Conservation (phyloP, 2,113 vertebrate genomes). For the Serilophus lunatus region DNA sequence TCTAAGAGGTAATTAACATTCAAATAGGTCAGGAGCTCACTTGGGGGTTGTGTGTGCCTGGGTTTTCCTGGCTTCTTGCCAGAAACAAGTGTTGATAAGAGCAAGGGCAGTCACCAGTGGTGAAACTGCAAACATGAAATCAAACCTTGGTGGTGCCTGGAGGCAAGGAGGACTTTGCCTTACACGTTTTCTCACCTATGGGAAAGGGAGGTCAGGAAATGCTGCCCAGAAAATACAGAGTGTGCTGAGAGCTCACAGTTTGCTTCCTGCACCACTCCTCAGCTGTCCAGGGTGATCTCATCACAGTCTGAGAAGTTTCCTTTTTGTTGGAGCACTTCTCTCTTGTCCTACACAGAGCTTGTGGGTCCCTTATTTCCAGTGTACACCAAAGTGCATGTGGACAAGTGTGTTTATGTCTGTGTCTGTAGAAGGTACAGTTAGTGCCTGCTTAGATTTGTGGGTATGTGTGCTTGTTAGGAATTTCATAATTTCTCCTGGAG, state of each 20-base stretch:
- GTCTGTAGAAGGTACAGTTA: neutral
- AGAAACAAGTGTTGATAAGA: neutral
- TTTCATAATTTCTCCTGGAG: constrained; percentile 43
- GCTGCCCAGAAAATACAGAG: neutral
- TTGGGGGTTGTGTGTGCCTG: neutral
- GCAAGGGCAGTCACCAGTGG: neutral
- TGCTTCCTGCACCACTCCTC: neutral
- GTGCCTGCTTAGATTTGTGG: neutral
- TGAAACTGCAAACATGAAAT: neutral
- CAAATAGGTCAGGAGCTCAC: constrained; percentile 12
- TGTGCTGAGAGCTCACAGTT: neutral
- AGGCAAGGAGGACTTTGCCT: neutral
- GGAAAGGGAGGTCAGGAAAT: neutral
- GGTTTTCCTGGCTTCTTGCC: constrained; percentile 18
- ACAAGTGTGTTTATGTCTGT: neutral
- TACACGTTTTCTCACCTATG: neutral
- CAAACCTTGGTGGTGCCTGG: neutral
- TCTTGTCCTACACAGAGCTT: neutral
- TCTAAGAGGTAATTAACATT: constrained; percentile 1
- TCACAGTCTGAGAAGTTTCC: neutral
- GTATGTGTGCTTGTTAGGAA: neutral
- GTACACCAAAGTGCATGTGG: neutral
- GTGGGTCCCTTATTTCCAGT: neutral
- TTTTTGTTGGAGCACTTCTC: neutral
- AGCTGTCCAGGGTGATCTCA: neutral